phyloP scores from a whole-genome alignment of 1,140 invertebrate genomes.

The Brachionus calyciflorus region DNA sequence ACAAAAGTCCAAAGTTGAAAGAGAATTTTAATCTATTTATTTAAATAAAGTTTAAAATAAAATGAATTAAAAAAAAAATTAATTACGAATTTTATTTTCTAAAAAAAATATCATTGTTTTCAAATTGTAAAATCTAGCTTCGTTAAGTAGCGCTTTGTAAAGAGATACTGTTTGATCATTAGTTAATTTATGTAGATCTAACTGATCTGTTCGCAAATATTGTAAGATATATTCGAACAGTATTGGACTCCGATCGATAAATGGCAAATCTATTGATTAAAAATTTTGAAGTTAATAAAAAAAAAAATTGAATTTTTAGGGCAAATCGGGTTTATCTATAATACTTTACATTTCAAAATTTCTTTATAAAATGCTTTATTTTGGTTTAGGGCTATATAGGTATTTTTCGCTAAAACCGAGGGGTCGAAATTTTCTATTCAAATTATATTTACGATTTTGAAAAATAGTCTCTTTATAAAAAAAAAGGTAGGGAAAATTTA shows the following conservation, averaged over 20 bases:
- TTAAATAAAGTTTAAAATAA: neutral
- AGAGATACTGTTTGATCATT: slow-evolving; percentile 3
- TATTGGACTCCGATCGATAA: slow-evolving; percentile 10
- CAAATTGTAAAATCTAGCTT: slow-evolving; percentile 12
- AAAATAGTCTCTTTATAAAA: too few species aligned
- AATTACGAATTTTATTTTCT: slow-evolving; percentile 15
- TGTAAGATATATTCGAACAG: slow-evolving; percentile 27
- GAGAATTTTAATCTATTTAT: slow-evolving; percentile 34
- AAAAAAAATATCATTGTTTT: slow-evolving; percentile 3
- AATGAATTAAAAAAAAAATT: neutral
- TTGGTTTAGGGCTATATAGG: too few species aligned
- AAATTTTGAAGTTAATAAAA: too few species aligned
- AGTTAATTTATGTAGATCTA: slow-evolving; percentile 6
- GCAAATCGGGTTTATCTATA: too few species aligned
- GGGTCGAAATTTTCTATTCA: too few species aligned
- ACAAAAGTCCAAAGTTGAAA: slow-evolving; percentile 16
- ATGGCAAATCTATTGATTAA: slow-evolving; percentile 32
- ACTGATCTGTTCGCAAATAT: neutral
- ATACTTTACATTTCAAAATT: too few species aligned
- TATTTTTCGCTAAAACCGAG: too few species aligned
- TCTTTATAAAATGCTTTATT: too few species aligned
- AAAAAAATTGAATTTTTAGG: neutral
- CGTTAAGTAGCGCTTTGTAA: neutral
- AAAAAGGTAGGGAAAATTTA: too few species aligned
- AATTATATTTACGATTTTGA: too few species aligned